phyloP scores from a whole-genome alignment of 2,888 invertebrate genomes.

The Minunthozetes semirufus region DNA sequence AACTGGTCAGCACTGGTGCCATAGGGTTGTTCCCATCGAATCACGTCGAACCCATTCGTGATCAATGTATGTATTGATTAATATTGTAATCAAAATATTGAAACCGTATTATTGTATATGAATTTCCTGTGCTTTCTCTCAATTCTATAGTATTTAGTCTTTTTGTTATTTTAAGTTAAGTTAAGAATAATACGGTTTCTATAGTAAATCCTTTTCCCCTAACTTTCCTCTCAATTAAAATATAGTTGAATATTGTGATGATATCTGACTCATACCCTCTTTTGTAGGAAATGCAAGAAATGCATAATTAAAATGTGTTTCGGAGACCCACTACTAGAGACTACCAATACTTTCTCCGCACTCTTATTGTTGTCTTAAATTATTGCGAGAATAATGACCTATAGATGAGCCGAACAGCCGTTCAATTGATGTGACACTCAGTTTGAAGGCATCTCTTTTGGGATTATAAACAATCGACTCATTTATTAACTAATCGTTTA shows the following conservation, averaged over 20 bases:
- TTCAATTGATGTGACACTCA: constrained; percentile 9
- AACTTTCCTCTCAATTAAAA: neutral
- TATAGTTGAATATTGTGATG: neutral
- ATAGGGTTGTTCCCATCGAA: constrained; percentile 92
- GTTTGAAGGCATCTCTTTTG: constrained; percentile 18
- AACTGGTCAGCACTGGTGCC: constrained; percentile 67
- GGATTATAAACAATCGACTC: constrained; percentile 1
- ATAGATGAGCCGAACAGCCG: neutral
- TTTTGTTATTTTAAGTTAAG: neutral
- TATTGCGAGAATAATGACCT: neutral
- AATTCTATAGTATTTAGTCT: neutral
- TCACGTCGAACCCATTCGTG: constrained; percentile 59
- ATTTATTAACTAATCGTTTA: neutral
- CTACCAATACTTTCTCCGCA: constrained; percentile 19
- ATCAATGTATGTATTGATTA: constrained; percentile 15
- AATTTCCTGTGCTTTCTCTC: neutral
- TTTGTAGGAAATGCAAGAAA: constrained; percentile 26
- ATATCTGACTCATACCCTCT: constrained; percentile 15
- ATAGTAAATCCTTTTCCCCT: neutral
- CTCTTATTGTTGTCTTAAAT: constrained; percentile 4
- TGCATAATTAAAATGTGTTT: constrained; percentile 17
- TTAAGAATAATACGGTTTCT: constrained; percentile 11
- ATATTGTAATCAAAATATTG: neutral
- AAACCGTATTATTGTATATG: constrained; percentile 17
- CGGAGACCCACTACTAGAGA: constrained; percentile 26